These are phyloP conservation scores for Geopemphigus sp. DNA, from an alignment of 1,140 invertebrate species.

Conservation along the genomic window DNA sequence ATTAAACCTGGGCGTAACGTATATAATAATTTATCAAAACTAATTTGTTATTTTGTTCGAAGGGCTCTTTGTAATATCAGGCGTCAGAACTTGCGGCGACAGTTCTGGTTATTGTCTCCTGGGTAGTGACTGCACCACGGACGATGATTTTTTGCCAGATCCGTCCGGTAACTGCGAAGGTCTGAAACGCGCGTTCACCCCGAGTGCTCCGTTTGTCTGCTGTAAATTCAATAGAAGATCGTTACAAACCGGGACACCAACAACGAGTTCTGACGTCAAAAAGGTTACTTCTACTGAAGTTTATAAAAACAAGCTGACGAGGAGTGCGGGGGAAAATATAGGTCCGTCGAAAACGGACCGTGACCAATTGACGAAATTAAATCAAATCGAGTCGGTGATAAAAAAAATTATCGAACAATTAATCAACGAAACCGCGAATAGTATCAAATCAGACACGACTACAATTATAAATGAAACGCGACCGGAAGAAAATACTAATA, in stretches of 20 bases:
- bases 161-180: conserved; percentile 56
- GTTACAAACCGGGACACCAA: not conserved
- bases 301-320: not conserved
- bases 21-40: too few species aligned
- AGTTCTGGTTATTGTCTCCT: conserved; percentile 58
- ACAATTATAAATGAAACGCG: not conserved
- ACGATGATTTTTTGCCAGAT: conserved; percentile 57
- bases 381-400: conserved; percentile 8
- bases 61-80: conserved; percentile 59
- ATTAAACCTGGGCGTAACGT: too few species aligned
- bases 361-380: conserved; percentile 25
- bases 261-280: not conserved
- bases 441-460: not conserved
- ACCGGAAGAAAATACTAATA: not conserved
- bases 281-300: not conserved
- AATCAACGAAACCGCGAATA: conserved; percentile 36
- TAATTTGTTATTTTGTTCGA: conserved; percentile 45
- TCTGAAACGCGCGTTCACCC: conserved; percentile 57
- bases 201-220: conserved; percentile 57
- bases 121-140: conserved; percentile 55
- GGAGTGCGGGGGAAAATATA: not conserved
- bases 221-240: conserved; percentile 54
- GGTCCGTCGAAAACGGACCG: not conserved
- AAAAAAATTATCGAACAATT: conserved; percentile 40
- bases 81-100: conserved; percentile 56